Evolutionary conservation across 1,140 invertebrate genomes (phyloP).

Genomic region (Drosophila virilis): DNA sequence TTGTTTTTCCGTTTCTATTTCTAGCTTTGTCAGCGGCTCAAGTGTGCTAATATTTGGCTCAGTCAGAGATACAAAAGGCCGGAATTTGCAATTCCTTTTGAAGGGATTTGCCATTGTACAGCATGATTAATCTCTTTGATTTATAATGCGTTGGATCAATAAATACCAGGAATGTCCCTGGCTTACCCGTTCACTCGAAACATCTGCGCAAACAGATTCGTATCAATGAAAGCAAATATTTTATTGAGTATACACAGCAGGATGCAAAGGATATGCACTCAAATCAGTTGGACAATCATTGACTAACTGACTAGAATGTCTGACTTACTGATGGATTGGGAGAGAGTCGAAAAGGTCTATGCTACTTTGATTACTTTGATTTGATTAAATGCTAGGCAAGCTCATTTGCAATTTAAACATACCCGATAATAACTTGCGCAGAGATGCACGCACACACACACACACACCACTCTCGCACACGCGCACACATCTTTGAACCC

Average conservation of each 20-base stretch:
- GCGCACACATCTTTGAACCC: not conserved
- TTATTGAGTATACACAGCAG: constrained; percentile 56
- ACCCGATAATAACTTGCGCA: constrained; percentile 37
- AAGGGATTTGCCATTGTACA: constrained; percentile 32
- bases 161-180: constrained; percentile 44
- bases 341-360: not conserved
- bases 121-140: constrained; percentile 58
- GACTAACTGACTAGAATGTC: constrained; percentile 29
- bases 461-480: not conserved
- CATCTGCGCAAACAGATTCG: constrained; percentile 45
- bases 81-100: constrained; percentile 31
- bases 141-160: constrained; percentile 49
- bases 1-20: constrained; percentile 22
- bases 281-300: constrained; percentile 63
- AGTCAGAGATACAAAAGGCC: constrained; percentile 22
- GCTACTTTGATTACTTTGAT: constrained; percentile 50
- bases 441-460: constrained; percentile 13
- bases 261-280: constrained; percentile 2
- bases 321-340: constrained; percentile 7
- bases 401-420: constrained; percentile 56
- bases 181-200: constrained; percentile 27
- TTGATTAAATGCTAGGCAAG: constrained; percentile 39
- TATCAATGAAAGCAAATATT: constrained; percentile 57
- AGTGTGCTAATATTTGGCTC: constrained; percentile 53
- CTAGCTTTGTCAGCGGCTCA: constrained; percentile 36